Percentiles rank a stretch among this genome's conserved stretches.
Evolutionary conservation across 2,888 invertebrate species (phyloP).

Genomic region (Tyria jacobaeae): DNA sequence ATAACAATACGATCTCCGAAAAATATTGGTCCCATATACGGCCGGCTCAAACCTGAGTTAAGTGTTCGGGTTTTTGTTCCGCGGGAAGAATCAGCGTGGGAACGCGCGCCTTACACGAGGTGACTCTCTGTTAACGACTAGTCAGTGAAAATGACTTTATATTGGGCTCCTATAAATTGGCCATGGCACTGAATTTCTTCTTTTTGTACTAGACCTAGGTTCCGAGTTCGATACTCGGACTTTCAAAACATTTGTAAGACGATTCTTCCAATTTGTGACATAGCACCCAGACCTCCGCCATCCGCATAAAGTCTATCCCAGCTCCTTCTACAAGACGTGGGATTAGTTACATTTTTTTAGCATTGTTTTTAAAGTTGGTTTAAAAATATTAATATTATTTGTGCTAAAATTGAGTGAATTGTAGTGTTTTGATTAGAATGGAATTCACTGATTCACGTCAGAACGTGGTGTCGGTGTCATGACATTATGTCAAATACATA

Average conservation of each 20-base stretch:
- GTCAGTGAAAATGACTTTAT: neutral
- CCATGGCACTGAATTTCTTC: neutral
- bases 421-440: neutral
- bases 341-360: too few relatives aligned
- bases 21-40: conserved; percentile 17
- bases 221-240: neutral
- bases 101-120: conserved; percentile 14
- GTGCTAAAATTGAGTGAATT: too few relatives aligned
- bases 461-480: too few relatives aligned
- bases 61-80: conserved; percentile 19
- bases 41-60: conserved; percentile 1
- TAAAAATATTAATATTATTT: too few relatives aligned
- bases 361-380: too few relatives aligned
- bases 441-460: too few relatives aligned
- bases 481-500: too few relatives aligned
- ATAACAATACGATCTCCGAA: conserved; percentile 15
- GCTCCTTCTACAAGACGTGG: too few relatives aligned
- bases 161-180: neutral
- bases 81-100: conserved; percentile 18
- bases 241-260: neutral
- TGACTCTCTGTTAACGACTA: neutral
- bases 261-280: too few relatives aligned
- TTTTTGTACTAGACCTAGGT: too few relatives aligned
- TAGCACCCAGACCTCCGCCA: too few relatives aligned
- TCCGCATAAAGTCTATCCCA: too few relatives aligned